phyloP scores from a whole-genome alignment of 64 coral and sea anemone species.

The Trachythela sp. region DNA sequence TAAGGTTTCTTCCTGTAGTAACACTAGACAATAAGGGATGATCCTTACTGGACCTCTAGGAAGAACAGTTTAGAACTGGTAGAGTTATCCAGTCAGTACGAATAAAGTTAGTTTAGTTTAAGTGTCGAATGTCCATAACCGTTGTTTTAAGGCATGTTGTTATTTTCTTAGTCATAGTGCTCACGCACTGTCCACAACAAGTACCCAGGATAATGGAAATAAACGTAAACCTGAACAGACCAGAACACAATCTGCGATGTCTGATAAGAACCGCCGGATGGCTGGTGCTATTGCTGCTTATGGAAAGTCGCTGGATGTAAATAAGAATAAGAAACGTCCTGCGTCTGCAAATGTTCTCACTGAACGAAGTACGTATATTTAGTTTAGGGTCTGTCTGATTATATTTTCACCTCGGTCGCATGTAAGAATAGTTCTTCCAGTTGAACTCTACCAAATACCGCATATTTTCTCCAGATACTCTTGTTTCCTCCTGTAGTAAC shows the following conservation, averaged over 20 bases:
- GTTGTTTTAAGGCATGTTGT: too few relatives aligned
- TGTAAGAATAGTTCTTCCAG: too few relatives aligned
- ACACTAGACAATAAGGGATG: too few relatives aligned
- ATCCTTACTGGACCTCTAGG: too few relatives aligned
- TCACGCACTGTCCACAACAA: background rate
- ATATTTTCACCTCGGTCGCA: background rate
- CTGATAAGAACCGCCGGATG: background rate
- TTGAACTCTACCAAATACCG: background rate
- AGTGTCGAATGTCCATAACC: too few relatives aligned
- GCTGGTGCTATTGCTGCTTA: slow-evolving; percentile 66
- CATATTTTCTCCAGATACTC: background rate
- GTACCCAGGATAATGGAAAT: background rate
- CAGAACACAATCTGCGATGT: background rate
- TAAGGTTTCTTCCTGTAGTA: too few relatives aligned
- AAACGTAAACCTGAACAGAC: background rate
- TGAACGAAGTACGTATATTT: slow-evolving; percentile 33
- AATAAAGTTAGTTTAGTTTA: too few relatives aligned
- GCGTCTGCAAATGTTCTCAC: slow-evolving; percentile 57
- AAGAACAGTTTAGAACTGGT: too few relatives aligned
- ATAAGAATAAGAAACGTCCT: slow-evolving; percentile 58
- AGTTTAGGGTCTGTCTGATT: background rate
- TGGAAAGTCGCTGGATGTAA: slow-evolving; percentile 73
- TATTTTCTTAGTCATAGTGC: background rate
- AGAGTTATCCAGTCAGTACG: too few relatives aligned
- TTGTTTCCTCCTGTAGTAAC: background rate